Evolutionary conservation across 2,797 vertebrate species (phyloP), one percentile per base, ranked within the genome.

Genomic region (Sardinella longiceps): DNA sequence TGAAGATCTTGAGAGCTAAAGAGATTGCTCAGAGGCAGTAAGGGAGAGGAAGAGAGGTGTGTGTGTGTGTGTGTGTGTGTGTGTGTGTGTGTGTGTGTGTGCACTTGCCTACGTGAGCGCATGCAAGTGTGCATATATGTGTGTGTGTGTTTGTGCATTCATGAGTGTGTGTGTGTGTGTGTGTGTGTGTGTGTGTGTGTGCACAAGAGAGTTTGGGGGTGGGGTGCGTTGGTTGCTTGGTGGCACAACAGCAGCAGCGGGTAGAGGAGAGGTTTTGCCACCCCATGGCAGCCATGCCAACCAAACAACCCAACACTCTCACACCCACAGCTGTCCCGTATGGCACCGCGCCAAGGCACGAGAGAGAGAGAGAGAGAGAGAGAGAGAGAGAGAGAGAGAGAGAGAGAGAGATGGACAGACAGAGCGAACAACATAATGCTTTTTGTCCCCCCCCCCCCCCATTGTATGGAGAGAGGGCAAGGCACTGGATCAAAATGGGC

Each of bases 391-490:
- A 86, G 77, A 77, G 81, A 83, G 45, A 48, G 70, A 80, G 50
- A 85, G 81, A 86, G 33, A 2, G n/a, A 86, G 77, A 70, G 82
- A 86, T 80, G 86, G 45, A 5, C 18, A 86, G 66, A 70, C 80
- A 85, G 88, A 83, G 77, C 74, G 88, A 92, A 85, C 89, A 87
- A 89, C 91, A 92, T 89, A 90, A 90, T 89, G 86, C 83, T 66
- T 90, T 87, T 91, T 88, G 91, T 87, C 90, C 86, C 0, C 53
- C 18, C 23, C 23, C 25, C 23, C 20, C 88, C 84, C 88, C 85
- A 88, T 90, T 93, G 93, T 93, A 92, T 94, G 90, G 7, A 90
- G 89, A 92, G 89, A 89, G 90, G 92, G 90, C 91, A 92, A 86
- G 85, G 87, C 85, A 86, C 88, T 91, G 92, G 92, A 93, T 92